Evolutionary conservation across 2,888 invertebrate genomes (phyloP), one percentile per base, ranked within the genome.

Genomic region (Scaptomyza cyrtandrae): DNA sequence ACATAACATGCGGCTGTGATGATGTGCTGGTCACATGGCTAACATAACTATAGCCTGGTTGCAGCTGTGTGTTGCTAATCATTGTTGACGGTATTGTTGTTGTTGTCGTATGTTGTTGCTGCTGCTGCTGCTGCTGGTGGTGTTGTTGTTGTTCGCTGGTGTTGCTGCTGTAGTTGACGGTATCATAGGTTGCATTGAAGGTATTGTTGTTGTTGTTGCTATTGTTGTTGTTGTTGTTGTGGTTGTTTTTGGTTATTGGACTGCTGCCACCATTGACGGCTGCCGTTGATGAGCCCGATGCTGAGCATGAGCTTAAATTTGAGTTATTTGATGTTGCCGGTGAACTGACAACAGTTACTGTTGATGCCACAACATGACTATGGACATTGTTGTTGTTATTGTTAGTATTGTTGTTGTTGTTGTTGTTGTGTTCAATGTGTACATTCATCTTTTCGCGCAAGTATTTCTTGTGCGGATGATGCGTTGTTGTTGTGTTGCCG

Each of bases 391-490:
- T 24, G 44, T 65, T 80, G 35, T 0, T 71, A 16, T 37, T 75
- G 44, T 65, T 80, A 35, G 0, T 71, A 16, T 37, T 75, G 48
- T 4, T 49, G 16, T 0, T 68, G 46, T 9, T 75, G 14, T 10
- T 78, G 37, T 71, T 89, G 52, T 78, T 89, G 50, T 91, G 90
- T 53, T 91, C 91, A 56, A 90, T 90, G 54, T 90, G 86, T n/a
- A 90, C 91, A 54, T 91, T 90, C 90, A 92, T 91, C 77, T 92
- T 92, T 58, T 92, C 92, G 24, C 92, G 90, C 70, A 92, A 78
- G 86, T 92, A 92, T 79, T 92, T 92, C 70, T 92, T 92, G 74
- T 92, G 92, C 67, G 92, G 92, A 86, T 92, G 92, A 80, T 91
- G 91, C 70, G 91, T 88, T 57, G 88, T 88, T 58, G 88, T 72